Evolutionary conservation across 2,113 vertebrate species (phyloP).

Genomic region (Oncorhynchus keta): DNA sequence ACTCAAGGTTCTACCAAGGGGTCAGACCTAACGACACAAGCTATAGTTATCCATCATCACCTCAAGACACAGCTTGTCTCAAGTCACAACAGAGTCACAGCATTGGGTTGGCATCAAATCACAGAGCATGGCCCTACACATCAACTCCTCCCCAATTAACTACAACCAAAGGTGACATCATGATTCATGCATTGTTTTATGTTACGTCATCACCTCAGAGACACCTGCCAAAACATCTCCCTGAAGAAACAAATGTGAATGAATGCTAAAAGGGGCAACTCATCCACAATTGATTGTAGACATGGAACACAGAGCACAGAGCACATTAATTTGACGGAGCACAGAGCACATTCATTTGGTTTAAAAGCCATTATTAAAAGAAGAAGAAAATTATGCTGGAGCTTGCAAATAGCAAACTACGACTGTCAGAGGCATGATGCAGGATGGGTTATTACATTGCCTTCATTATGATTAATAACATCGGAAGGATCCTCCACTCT

Average conservation of each 20-base stretch:
- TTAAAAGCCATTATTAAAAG: slow-evolving; percentile 69
- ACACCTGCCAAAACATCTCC: no score
- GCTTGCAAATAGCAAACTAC: slow-evolving; percentile 70
- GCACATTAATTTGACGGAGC: slow-evolving; percentile 60
- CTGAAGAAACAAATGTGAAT: slow-evolving; percentile 34
- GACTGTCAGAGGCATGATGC: slow-evolving; percentile 69
- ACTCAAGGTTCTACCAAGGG: no score
- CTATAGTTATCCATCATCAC: no score
- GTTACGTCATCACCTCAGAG: no score
- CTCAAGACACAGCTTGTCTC: no score
- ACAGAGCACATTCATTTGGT: slow-evolving; percentile 64
- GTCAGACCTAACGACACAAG: no score
- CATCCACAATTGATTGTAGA: slow-evolving; percentile 57
- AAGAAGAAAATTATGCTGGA: slow-evolving; percentile 67
- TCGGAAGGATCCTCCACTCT: slow-evolving; percentile 71
- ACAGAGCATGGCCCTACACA: no score
- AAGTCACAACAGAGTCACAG: no score
- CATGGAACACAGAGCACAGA: slow-evolving; percentile 37
- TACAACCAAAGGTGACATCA: no score
- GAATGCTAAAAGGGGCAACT: slow-evolving; percentile 56
- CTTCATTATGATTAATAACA: slow-evolving; percentile 80
- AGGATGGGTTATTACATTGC: slow-evolving; percentile 72
- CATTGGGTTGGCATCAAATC: no score
- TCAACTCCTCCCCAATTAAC: no score
- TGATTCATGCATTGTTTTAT: no score